Percentiles rank a stretch among this genome's conserved stretches.
These are phyloP conservation scores for Drosophila atroscutellata DNA, from an alignment of 2,888 invertebrate species.

Conservation along the genomic window DNA sequence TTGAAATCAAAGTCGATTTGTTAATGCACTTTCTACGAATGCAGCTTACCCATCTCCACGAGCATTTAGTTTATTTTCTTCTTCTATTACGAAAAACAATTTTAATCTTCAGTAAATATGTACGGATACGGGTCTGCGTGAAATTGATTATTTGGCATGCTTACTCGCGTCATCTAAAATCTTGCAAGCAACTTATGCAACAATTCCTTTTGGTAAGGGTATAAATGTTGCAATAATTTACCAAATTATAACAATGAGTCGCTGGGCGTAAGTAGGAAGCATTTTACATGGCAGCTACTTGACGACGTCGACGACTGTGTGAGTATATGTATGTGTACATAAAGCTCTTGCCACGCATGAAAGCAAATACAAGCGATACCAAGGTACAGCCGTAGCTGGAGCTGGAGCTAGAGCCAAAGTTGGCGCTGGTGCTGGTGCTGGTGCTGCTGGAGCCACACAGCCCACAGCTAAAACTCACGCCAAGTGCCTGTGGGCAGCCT, in stretches of 20 bases:
- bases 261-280: slow-evolving; percentile 70
- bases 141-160: not conserved
- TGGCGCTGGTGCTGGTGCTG: slow-evolving; percentile 17
- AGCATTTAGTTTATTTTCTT: not conserved
- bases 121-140: not conserved
- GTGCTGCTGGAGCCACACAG: slow-evolving; percentile 49
- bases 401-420: slow-evolving; percentile 24
- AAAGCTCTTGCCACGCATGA: slow-evolving; percentile 64
- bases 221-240: slow-evolving; percentile 56
- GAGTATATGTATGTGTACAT: slow-evolving; percentile 29
- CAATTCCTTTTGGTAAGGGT: slow-evolving; percentile 42
- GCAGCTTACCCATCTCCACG: not conserved
- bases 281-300: slow-evolving; percentile 71
- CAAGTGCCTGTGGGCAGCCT: slow-evolving; percentile 74
- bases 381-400: slow-evolving; percentile 16
- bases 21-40: slow-evolving; percentile 35
- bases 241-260: slow-evolving; percentile 65
- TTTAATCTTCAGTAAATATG: not conserved
- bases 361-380: slow-evolving; percentile 54
- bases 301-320: slow-evolving; percentile 51
- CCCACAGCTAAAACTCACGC: slow-evolving; percentile 69
- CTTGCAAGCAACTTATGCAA: slow-evolving; percentile 24
- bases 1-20: slow-evolving; percentile 18
- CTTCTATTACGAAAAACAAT: not conserved
- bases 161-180: slow-evolving; percentile 1